Percentiles rank a stretch among this genome's conserved stretches.
Evolutionary conservation across 2,113 vertebrate genomes (phyloP).

Genomic region (Struthio camelus): DNA sequence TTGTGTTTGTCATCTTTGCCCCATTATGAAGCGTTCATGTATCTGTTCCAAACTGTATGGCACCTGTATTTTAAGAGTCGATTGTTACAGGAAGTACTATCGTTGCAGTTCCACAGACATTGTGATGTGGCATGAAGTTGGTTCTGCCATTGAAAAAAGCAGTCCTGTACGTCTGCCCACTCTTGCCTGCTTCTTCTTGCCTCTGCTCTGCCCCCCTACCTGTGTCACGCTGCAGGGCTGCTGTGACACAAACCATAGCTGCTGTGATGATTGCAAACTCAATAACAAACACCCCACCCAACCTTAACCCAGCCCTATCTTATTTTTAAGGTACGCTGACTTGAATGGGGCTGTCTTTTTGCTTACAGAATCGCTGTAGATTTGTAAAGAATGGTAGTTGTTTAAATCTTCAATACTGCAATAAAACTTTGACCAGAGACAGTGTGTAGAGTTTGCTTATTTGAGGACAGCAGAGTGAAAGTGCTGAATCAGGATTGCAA

Average conservation of each 20-base stretch:
- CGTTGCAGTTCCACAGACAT: neutral
- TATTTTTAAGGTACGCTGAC: neutral
- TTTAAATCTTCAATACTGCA: neutral
- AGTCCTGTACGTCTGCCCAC: neutral
- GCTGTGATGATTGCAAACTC: neutral
- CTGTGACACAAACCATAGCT: fast-evolving
- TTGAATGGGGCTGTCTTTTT: neutral
- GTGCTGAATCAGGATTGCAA: neutral
- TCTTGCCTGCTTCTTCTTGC: neutral
- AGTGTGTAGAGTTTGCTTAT: neutral
- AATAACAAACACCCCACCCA: neutral
- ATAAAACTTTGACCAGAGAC: neutral
- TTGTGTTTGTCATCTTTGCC: neutral
- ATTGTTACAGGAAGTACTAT: fast-evolving
- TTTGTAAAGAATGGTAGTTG: neutral
- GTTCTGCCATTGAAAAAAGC: neutral
- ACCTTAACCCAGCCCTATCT: neutral
- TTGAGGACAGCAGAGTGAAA: neutral
- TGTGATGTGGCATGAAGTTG: neutral
- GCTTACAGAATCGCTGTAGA: neutral
- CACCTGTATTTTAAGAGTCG: neutral
- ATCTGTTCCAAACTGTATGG: neutral
- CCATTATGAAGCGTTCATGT: neutral
- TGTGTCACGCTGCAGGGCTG: too few species aligned
- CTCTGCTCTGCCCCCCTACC: neutral